Base-by-base conservation (phyloP, 2,888 invertebrate genomes). In the Lydus trimaculatus region DNA sequence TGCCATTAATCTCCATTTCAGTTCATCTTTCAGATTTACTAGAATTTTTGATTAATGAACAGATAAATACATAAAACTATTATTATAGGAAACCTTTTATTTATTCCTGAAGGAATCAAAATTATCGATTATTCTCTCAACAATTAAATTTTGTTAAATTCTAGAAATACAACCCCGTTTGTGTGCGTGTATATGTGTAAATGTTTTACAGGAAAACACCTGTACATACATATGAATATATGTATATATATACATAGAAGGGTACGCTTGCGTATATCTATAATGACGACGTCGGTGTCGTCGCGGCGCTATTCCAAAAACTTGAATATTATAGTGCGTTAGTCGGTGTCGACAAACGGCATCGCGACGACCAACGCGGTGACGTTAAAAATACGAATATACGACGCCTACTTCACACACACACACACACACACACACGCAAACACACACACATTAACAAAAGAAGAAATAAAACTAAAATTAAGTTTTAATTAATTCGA, bases 221-320 rank as follows among this genome's bases (percentile, higher is more conserved):
- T 52, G 20, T 48, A 43, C 17, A 13, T 36, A 28, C 6, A 28
- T 28, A 28, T 28, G 6, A 4, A 28, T 28, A 28, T 28, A 28
- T 11, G 9, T 33, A 33, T 33, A 11, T 33, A 33, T 33, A 9
- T 23, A 52, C 9, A 52, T 52, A 20, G 48, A 48, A 8, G 48
- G 48, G 17, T 48, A 48, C 48, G 48, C 48, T 48, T 48, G 48
- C 48, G 48, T 48, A 8, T 52, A 36, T 7, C 13, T 4, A 6
- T 25, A 1, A 15, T 25, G 25, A 4, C 56, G 56, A 3, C 56
- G 56, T 15, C 25, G 56, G 1, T 15, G 56, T 13, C 56, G 56
- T 56, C 56, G 56, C 56, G 56, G 56, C 28, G 56, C 56, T 56
- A 13, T 25, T 28, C 56, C 56, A 56, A 56, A 56, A 56, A 56